These are phyloP conservation scores for Kryphioiulus occultus DNA, from an alignment of 2,888 invertebrate genomes.

Conservation along the genomic window DNA sequence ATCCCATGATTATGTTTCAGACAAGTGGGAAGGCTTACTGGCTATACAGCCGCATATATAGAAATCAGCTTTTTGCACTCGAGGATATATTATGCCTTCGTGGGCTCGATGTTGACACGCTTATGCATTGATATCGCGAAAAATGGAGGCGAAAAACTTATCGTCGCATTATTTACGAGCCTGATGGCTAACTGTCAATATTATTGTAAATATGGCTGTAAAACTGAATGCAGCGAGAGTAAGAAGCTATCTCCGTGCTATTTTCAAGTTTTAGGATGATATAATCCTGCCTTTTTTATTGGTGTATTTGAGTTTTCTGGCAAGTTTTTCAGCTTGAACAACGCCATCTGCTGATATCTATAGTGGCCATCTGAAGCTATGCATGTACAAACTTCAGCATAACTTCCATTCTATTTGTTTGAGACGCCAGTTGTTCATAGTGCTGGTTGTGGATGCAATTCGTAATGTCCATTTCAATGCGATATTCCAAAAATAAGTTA, in stretches of 20 bases:
- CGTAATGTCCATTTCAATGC: too few relatives aligned
- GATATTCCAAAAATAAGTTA: too few relatives aligned
- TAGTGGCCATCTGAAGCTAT: background rate
- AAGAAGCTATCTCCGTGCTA: background rate
- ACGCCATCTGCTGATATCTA: background rate
- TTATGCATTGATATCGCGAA: background rate
- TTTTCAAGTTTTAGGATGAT: background rate
- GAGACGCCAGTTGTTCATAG: too few relatives aligned
- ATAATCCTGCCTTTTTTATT: background rate
- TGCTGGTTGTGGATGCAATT: too few relatives aligned
- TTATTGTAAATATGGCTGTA: conserved; percentile 28
- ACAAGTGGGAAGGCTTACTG: conserved; percentile 19
- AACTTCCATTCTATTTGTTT: too few relatives aligned
- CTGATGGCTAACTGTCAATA: conserved; percentile 31
- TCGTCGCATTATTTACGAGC: conserved; percentile 19
- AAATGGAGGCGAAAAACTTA: background rate
- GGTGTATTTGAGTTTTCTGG: background rate
- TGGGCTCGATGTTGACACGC: background rate
- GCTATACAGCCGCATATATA: background rate
- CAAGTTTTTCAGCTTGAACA: background rate
- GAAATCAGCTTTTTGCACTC: background rate
- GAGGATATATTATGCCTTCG: conserved; percentile 6
- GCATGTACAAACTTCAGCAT: background rate
- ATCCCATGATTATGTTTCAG: conserved; percentile 11
- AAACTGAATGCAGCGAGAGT: background rate